A percentile compares a stretch with the other conserved stretches of the same genome.
These are phyloP conservation scores for Perdita meconis DNA, from an alignment of 2,888 invertebrate genomes.

Conservation along the genomic window DNA sequence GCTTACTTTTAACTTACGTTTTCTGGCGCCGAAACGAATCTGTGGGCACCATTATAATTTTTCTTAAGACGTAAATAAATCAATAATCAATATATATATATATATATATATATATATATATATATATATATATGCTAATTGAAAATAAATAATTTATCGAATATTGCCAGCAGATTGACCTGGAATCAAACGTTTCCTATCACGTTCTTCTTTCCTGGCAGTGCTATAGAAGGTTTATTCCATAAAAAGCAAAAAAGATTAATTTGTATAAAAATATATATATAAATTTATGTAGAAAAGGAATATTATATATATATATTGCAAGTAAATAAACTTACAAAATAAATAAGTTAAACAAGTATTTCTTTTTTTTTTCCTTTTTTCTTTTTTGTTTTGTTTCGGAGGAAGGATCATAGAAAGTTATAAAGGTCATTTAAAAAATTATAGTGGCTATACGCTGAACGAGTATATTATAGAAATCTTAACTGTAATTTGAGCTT, in stretches of 20 bases:
- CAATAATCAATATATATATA: conserved; percentile 44
- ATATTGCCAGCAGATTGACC: conserved; percentile 72
- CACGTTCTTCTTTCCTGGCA: conserved; percentile 58
- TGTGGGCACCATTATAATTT: conserved; percentile 56
- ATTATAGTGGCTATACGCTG: conserved; percentile 51
- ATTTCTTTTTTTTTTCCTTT: conserved; percentile 54
- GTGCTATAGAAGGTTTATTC: conserved; percentile 63
- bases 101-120: no score
- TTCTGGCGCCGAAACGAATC: conserved; percentile 46
- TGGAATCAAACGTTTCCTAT: conserved; percentile 71
- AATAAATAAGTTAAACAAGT: conserved; percentile 76
- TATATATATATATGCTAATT: conserved; percentile 71
- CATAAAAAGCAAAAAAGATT: conserved; percentile 72
- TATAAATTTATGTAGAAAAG: conserved; percentile 75
- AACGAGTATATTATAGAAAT: conserved; percentile 51
- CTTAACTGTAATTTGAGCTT: conserved; percentile 61
- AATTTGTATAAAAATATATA: conserved; percentile 76
- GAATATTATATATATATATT: conserved; percentile 72
- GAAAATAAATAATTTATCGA: conserved; percentile 71
- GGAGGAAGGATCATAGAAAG: conserved; percentile 70
- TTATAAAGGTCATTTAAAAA: conserved; percentile 56
- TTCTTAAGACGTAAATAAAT: conserved; percentile 47
- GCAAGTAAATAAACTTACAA: conserved; percentile 73
- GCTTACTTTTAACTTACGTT: conserved; percentile 41
- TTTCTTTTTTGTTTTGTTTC: conserved; percentile 48